These are phyloP conservation scores for Hydrozoanthus gracilis DNA, from an alignment of 92 coral and sea anemone genomes.

Conservation along the genomic window DNA sequence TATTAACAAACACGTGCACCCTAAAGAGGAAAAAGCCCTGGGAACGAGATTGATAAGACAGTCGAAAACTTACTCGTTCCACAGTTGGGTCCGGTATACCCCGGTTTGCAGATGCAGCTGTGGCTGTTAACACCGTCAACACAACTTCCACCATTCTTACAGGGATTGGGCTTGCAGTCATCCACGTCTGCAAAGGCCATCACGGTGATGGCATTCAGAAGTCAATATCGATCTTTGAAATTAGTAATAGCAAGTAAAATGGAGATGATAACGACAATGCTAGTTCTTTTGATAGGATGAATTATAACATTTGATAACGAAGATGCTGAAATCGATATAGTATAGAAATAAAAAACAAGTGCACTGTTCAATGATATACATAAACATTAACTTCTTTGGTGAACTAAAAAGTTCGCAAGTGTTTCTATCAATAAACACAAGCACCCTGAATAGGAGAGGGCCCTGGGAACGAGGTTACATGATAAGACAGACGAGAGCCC, in stretches of 20 bases:
- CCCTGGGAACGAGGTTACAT: too few relatives aligned
- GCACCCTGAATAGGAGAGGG: too few relatives aligned
- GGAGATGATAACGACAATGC: neutral
- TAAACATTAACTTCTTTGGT: too few relatives aligned
- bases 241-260: neutral
- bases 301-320: too few relatives aligned
- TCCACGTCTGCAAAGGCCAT: neutral
- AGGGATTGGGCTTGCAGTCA: neutral
- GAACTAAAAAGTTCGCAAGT: too few relatives aligned
- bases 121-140: neutral
- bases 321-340: too few relatives aligned
- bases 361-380: too few relatives aligned
- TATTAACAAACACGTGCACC: too few relatives aligned
- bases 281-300: too few relatives aligned
- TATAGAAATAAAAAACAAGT: too few relatives aligned
- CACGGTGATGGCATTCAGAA: neutral
- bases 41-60: too few relatives aligned
- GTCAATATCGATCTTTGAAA: neutral
- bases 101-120: neutral
- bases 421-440: too few relatives aligned
- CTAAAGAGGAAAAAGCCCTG: neutral
- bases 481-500: neutral
- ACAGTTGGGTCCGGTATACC: neutral
- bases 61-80: neutral
- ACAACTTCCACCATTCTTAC: constrained; percentile 1